These are phyloP conservation scores for Pogonocherus hispidulus DNA, from an alignment of 2,888 invertebrate species.

Conservation along the genomic window DNA sequence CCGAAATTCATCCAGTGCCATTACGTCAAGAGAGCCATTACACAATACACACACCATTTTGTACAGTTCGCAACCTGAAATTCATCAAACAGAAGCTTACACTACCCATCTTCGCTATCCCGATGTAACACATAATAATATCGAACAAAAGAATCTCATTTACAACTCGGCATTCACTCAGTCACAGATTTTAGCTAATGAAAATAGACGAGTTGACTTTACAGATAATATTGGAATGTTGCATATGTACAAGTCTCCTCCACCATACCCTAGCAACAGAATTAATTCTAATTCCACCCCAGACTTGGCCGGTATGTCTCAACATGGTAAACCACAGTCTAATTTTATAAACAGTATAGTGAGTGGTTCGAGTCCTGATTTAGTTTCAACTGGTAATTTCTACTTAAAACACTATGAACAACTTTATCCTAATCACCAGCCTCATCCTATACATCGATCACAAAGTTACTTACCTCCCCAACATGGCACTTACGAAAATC, in stretches of 20 bases:
- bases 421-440: slow-evolving; percentile 56
- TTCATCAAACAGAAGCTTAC: slow-evolving; percentile 72
- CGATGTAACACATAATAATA: slow-evolving; percentile 75
- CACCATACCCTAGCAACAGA: slow-evolving; percentile 84
- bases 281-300: slow-evolving; percentile 89
- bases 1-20: slow-evolving; percentile 72
- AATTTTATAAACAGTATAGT: slow-evolving; percentile 71
- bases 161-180: slow-evolving; percentile 55
- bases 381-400: slow-evolving; percentile 81
- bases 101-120: slow-evolving; percentile 72
- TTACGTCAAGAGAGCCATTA: slow-evolving; percentile 55
- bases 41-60: slow-evolving; percentile 66
- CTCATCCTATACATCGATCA: slow-evolving; percentile 65
- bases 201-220: slow-evolving; percentile 60
- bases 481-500: slow-evolving; percentile 76
- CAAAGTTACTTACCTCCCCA: slow-evolving; percentile 66
- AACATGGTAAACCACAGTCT: slow-evolving; percentile 65
- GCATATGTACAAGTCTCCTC: slow-evolving; percentile 86
- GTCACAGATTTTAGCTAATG: slow-evolving; percentile 57
- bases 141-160: slow-evolving; percentile 61
- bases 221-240: slow-evolving; percentile 72
- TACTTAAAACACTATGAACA: slow-evolving; percentile 68
- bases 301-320: slow-evolving; percentile 83
- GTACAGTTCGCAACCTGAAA: slow-evolving; percentile 83
- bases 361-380: slow-evolving; percentile 83